Evolutionary conservation across 2,888 invertebrate genomes (phyloP), one percentile per base, ranked within the genome.

Genomic region (Protonemura montana): DNA sequence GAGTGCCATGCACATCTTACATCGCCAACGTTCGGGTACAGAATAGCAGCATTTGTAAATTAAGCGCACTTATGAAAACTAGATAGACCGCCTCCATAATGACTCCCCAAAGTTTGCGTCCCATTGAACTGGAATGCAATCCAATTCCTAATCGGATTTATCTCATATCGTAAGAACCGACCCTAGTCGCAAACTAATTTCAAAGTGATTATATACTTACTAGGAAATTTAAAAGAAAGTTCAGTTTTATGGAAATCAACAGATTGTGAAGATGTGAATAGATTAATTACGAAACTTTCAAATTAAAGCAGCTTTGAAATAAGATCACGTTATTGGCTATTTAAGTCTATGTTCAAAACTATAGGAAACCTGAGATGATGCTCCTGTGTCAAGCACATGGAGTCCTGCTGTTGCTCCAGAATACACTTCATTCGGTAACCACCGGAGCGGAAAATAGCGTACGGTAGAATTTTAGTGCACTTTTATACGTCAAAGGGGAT

Each of bases 181-280:
- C 59, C 21, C 59, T 21, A 28, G 30, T 21, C 10, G 35, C 29
- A 81, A 84, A 84, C 84, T 84, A 26, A 84, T 84, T 76, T 84
- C 76, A 84, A 84, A 84, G 76, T 84, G 84, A 84, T 84, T 84
- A 84, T 84, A 30, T 76, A 27, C 41, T 83, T 59, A 42, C 5
- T 10, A 76, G 26, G 6, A 84, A 84, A 27, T 59, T 76, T 76
- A 76, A 59, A 76, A n/a, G 28, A 81, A 29, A 29, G 28, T 16
- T 29, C 7, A 81, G 28, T 81, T 59, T 81, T 81, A 81, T 81
- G 81, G 81, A 81, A 81, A 81, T 81, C 5, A 30, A 29, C 81
- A 81, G 81, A 81, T 81, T 81, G 81, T 7, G 28, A 81, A 81
- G 28, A 81, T 81, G 81, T 81, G 81, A n/a, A 81, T 30, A 29